Percentiles rank a stretch among this genome's conserved stretches.
These are phyloP conservation scores for Drosophila tripunctata DNA, from an alignment of 2,888 invertebrate genomes.

Conservation along the genomic window DNA sequence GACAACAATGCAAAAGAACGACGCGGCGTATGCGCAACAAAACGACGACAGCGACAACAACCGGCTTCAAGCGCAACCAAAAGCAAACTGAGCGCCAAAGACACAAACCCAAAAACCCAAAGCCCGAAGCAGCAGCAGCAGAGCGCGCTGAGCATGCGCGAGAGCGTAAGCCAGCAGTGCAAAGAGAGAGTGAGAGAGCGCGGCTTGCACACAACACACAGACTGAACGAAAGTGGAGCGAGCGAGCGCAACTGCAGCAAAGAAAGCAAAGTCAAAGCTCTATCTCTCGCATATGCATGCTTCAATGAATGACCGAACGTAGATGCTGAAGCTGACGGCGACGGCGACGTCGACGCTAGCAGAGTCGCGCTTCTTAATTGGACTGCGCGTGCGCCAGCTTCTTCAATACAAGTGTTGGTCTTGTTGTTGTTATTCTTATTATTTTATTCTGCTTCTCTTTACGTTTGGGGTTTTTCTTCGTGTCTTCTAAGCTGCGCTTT, in stretches of 20 bases:
- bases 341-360: slow-evolving; percentile 8
- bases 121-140: slow-evolving; percentile 25
- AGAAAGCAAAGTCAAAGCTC: slow-evolving; percentile 34
- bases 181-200: slow-evolving; percentile 2
- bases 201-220: slow-evolving; percentile 40
- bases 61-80: slow-evolving; percentile 70
- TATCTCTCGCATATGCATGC: slow-evolving; percentile 50
- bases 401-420: slow-evolving; percentile 47
- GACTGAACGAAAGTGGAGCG: slow-evolving; percentile 57
- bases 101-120: slow-evolving; percentile 41
- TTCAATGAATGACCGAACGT: slow-evolving; percentile 60
- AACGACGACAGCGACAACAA: slow-evolving; percentile 45
- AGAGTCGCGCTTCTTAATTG: slow-evolving; percentile 67
- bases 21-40: background rate
- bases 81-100: slow-evolving; percentile 56
- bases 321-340: slow-evolving; percentile 6
- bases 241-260: slow-evolving; percentile 51
- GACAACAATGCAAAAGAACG: slow-evolving; percentile 31
- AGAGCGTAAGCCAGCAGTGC: slow-evolving; percentile 8
- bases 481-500: slow-evolving; percentile 45
- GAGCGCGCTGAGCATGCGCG: slow-evolving; percentile 55
- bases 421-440: slow-evolving; percentile 17
- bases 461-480: slow-evolving; percentile 35
- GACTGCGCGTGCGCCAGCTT: slow-evolving; percentile 67
- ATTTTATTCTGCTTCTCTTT: slow-evolving; percentile 32